Evolutionary conservation across 2,113 vertebrate species (phyloP).

Genomic region (Athene noctua): DNA sequence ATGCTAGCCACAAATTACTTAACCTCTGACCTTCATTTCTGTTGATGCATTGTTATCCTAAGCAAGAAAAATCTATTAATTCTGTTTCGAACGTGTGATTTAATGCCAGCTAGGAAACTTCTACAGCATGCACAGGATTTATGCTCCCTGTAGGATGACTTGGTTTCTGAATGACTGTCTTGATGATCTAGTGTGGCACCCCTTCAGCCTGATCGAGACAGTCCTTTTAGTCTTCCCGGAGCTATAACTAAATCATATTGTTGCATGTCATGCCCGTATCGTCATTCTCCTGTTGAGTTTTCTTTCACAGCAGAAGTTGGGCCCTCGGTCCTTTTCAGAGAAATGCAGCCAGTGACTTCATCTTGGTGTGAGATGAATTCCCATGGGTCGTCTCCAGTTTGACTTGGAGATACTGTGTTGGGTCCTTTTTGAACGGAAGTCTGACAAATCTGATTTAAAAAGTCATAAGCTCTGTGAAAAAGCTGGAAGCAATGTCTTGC

Average conservation of each 20-base stretch:
- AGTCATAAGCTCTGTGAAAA: neutral
- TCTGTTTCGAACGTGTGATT: neutral
- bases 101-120: neutral
- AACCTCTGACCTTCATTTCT: neutral
- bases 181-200: neutral
- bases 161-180: neutral
- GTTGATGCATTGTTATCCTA: neutral
- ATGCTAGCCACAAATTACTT: neutral
- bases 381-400: fast-evolving
- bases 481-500: neutral
- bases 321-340: neutral
- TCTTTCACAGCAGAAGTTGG: neutral
- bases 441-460: neutral
- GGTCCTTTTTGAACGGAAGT: neutral
- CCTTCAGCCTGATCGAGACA: neutral
- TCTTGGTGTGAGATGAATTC: neutral
- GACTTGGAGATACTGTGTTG: neutral
- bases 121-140: neutral
- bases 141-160: neutral
- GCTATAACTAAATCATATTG: neutral
- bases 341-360: neutral
- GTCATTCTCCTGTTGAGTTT: neutral
- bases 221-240: neutral
- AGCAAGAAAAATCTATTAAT: neutral
- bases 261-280: neutral